phyloP scores from a whole-genome alignment of 2,888 invertebrate genomes.

The Syrphus vitripennis region DNA sequence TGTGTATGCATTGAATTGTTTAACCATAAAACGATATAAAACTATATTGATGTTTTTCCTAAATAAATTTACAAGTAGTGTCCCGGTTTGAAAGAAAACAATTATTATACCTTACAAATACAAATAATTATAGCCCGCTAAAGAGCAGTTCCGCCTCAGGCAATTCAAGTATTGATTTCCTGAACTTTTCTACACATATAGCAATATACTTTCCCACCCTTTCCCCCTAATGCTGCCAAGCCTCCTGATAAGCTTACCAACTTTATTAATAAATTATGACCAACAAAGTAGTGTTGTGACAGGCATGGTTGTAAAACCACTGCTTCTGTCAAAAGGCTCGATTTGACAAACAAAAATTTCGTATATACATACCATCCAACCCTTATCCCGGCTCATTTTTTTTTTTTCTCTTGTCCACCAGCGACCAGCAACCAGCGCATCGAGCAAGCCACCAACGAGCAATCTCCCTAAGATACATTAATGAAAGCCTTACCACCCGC shows the following conservation, averaged over 20 bases:
- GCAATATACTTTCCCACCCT: not conserved
- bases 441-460: not conserved
- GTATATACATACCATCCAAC: not conserved
- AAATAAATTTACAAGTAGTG: too few species aligned
- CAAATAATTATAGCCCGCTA: too few species aligned
- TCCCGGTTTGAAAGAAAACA: too few species aligned
- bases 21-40: too few species aligned
- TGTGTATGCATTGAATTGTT: too few species aligned
- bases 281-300: not conserved
- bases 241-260: not conserved
- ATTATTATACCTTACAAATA: too few species aligned
- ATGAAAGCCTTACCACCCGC: slow-evolving; percentile 65
- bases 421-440: not conserved
- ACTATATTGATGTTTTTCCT: too few species aligned
- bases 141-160: too few species aligned
- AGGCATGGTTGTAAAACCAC: not conserved
- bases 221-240: not conserved
- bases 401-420: not conserved
- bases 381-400: not conserved
- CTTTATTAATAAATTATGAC: not conserved
- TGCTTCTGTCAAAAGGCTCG: slow-evolving; percentile 1
- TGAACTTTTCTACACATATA: not conserved
- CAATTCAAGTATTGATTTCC: too few species aligned
- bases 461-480: slow-evolving; percentile 36
- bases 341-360: not conserved